These are phyloP conservation scores for Tipula vernalis DNA, from an alignment of 2,888 invertebrate genomes.

Conservation along the genomic window DNA sequence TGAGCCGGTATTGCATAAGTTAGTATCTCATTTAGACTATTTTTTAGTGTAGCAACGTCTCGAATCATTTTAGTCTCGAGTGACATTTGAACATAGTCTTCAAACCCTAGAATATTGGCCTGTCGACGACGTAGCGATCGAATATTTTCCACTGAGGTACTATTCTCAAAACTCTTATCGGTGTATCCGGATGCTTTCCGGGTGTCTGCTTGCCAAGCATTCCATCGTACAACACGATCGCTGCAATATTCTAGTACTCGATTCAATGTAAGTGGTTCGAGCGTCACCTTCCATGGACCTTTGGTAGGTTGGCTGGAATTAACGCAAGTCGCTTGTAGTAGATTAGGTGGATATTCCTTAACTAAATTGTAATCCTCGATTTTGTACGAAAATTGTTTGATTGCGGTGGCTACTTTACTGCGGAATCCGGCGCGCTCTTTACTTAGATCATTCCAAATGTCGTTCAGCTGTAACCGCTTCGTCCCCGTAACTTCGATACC, in stretches of 20 bases:
- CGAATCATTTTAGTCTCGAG: constrained; percentile 92
- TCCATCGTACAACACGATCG: constrained; percentile 63
- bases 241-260: constrained; percentile 78
- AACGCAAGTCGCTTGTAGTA: constrained; percentile 51
- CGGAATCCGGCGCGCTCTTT: constrained; percentile 49
- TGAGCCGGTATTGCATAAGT: constrained; percentile 61
- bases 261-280: constrained; percentile 59
- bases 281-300: constrained; percentile 75
- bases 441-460: constrained; percentile 40
- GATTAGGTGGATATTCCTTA: constrained; percentile 58
- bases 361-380: constrained; percentile 53
- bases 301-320: constrained; percentile 44
- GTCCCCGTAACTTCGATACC: constrained; percentile 55
- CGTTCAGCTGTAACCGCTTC: constrained; percentile 41
- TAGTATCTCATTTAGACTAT: constrained; percentile 51
- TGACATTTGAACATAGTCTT: constrained; percentile 70
- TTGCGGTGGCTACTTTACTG: constrained; percentile 51
- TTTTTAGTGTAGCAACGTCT: constrained; percentile 57
- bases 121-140: constrained; percentile 52
- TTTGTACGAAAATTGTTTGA: constrained; percentile 51
- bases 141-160: constrained; percentile 65
- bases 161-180: constrained; percentile 55
- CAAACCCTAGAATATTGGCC: constrained; percentile 66
- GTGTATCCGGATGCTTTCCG: constrained; percentile 52
- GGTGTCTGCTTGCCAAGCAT: constrained; percentile 70